These are phyloP conservation scores for Dasypus novemcinctus DNA, from an alignment of 2,113 vertebrate species.

Conservation along the genomic window DNA sequence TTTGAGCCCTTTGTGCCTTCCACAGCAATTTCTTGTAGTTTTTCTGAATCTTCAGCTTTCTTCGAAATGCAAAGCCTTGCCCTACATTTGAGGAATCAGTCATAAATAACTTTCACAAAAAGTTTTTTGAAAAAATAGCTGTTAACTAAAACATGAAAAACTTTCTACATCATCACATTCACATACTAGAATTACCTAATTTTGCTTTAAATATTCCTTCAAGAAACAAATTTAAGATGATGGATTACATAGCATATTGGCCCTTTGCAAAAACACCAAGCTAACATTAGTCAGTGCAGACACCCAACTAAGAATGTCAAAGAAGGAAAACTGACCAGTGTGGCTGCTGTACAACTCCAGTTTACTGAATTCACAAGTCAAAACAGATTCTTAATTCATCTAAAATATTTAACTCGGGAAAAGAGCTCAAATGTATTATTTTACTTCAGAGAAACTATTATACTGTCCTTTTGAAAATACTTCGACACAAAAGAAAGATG, in stretches of 20 bases:
- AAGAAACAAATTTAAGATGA: background rate
- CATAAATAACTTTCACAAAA: background rate
- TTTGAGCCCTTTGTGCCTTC: slow-evolving; percentile 81
- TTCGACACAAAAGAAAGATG: background rate
- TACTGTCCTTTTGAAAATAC: background rate
- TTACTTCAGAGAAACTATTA: background rate
- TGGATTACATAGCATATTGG: background rate
- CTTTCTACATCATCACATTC: background rate
- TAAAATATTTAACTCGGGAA: background rate
- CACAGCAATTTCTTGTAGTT: slow-evolving; percentile 91
- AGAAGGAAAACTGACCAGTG: background rate
- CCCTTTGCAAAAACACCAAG: background rate
- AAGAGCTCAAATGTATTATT: background rate
- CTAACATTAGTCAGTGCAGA: background rate
- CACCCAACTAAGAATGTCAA: background rate
- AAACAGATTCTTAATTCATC: background rate
- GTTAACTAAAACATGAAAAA: background rate
- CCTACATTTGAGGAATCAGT: slow-evolving; percentile 78
- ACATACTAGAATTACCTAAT: background rate
- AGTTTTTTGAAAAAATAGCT: background rate
- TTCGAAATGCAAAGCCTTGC: slow-evolving; percentile 93
- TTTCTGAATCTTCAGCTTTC: slow-evolving; percentile 89
- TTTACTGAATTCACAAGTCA: background rate
- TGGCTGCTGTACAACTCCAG: background rate
- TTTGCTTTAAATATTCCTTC: background rate